Evolutionary conservation across 2,797 vertebrate genomes (phyloP), one percentile per base, ranked within the genome.

Genomic region (Hippoglossus hippoglossus): DNA sequence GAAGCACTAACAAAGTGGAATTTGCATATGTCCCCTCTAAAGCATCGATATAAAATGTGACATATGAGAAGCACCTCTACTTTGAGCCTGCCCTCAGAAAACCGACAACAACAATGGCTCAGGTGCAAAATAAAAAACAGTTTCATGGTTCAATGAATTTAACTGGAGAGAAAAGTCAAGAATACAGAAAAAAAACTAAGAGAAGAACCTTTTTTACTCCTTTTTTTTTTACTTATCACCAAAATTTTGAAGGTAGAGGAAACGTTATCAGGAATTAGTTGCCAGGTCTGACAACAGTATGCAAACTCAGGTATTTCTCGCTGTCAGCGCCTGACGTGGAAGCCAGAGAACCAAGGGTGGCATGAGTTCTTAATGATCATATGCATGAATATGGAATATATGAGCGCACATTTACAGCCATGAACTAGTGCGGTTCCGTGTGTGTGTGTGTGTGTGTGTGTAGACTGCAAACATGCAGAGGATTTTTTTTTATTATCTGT

Each of bases 251-350:
- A 51, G 56, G 26, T 1, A 7, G 36, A 68, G 31, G 53, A 54
- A 67, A 73, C 58, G 57, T 74, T 70, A 59, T 47, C 26, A 31
- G 52, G 59, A 80, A 75, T 75, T 60, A 60, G 67, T 78, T 73
- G 67, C 77, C 79, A 68, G 71, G 56, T 63, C 67, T 84, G 83
- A 77, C 82, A 84, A 68, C 19, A 4, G 21, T 41, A 59, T 73
- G 72, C 41, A 60, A 74, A 64, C 26, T 39, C 64, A 25, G 68
- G 52, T 65, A 52, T 60, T 61, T 51, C 63, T 39, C 3, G 39
- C 79, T 82, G 83, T 86, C 89, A 77, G 55, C 26, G 57, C 56
- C 61, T 71, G 76, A 76, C 64, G 12, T 22, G 16, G 39, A 15
- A 68, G 74, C 69, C 66, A 49, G 51, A 67, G 25, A 68, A 58